Evolutionary conservation across 2,888 invertebrate species (phyloP).

Genomic region (Limnephilus lunatus): DNA sequence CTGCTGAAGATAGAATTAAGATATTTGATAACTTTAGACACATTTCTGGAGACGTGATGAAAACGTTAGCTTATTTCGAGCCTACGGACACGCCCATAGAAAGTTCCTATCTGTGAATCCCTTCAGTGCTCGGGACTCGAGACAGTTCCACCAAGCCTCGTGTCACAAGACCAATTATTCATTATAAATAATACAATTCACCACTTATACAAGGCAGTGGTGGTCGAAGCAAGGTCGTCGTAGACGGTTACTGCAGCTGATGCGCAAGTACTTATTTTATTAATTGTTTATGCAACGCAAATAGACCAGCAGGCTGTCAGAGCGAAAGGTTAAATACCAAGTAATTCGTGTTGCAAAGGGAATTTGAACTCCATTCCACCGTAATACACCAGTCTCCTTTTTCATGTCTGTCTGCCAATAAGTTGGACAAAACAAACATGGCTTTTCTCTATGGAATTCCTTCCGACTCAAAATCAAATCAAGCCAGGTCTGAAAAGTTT

Average conservation of each 20-base stretch:
- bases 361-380: not conserved
- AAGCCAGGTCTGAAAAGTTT: too few relatives aligned
- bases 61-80: not conserved
- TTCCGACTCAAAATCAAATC: too few relatives aligned
- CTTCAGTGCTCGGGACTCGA: not conserved
- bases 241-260: not conserved
- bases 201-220: not conserved
- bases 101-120: not conserved
- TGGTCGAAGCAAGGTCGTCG: constrained; percentile 32
- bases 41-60: not conserved
- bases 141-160: constrained; percentile 12
- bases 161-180: constrained; percentile 19
- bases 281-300: not conserved
- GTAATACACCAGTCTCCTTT: not conserved
- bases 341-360: not conserved
- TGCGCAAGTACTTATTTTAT: not conserved
- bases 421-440: not conserved
- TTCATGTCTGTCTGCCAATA: not conserved
- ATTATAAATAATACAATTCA: constrained; percentile 2
- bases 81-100: not conserved
- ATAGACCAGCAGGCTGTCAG: not conserved
- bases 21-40: too few relatives aligned
- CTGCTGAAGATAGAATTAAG: too few relatives aligned
- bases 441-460: not conserved
- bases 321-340: not conserved